Conservation (phyloP, 2,113 vertebrate genomes). For the Burhinus bistriatus region DNA sequence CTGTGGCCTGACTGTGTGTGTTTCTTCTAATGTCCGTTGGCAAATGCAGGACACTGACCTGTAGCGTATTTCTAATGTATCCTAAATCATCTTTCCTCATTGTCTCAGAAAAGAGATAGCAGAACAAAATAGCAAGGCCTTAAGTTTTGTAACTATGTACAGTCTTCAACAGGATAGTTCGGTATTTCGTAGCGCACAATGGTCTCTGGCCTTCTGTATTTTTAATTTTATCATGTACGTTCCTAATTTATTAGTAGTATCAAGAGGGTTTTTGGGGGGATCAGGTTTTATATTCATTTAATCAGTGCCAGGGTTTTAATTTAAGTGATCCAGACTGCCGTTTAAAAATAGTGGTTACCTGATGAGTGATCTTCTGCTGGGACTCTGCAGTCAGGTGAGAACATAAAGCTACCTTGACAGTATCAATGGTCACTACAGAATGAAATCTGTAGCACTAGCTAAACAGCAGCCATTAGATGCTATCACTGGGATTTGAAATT, state of each 20-base stretch:
- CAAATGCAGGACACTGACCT: background rate
- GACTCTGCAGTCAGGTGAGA: background rate
- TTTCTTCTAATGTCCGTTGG: background rate
- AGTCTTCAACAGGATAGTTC: background rate
- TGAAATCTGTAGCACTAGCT: slow-evolving; percentile 39
- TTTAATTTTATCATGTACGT: background rate
- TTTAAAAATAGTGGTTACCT: background rate
- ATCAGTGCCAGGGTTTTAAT: background rate
- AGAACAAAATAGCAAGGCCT: background rate
- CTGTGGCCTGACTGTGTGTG: background rate
- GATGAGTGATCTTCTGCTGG: background rate
- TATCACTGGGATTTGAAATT: slow-evolving; percentile 54
- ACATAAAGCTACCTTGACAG: background rate
- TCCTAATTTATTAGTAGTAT: background rate
- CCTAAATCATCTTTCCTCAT: background rate
- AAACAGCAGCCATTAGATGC: slow-evolving; percentile 22
- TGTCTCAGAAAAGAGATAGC: background rate
- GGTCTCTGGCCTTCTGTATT: background rate
- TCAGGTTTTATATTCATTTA: background rate
- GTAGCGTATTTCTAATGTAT: background rate
- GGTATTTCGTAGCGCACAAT: background rate
- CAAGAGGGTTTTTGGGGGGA: background rate
- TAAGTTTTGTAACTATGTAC: background rate
- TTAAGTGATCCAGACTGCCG: background rate
- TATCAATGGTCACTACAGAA: slow-evolving; percentile 26